These are phyloP conservation scores for Xylocampa areola DNA, from an alignment of 2,888 invertebrate species.

Conservation along the genomic window DNA sequence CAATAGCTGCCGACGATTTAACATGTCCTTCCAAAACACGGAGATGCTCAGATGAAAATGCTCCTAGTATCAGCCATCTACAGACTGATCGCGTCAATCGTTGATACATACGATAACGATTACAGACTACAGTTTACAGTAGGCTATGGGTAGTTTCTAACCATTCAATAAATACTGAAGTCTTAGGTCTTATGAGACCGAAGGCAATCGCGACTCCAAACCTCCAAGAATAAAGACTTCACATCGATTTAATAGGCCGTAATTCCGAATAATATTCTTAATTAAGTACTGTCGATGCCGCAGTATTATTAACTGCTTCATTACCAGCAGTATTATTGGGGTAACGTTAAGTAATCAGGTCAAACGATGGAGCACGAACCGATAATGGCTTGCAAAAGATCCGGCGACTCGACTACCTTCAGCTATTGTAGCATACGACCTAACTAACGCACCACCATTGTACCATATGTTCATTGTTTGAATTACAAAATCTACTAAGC, in stretches of 20 bases:
- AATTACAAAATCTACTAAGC: conserved; percentile 48
- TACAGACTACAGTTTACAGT: no score
- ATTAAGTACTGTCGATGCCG: not conserved
- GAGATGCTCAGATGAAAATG: no score
- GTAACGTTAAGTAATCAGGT: conserved; percentile 65
- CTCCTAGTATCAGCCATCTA: no score
- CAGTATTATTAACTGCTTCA: conserved; percentile 25
- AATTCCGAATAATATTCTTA: conserved; percentile 3
- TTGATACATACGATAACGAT: no score
- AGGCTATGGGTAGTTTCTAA: no score
- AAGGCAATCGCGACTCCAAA: not conserved
- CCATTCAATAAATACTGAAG: no score
- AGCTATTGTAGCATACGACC: conserved; percentile 66
- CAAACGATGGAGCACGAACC: conserved; percentile 62
- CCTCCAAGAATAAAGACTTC: not conserved
- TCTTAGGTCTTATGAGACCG: no score
- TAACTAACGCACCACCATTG: conserved; percentile 58
- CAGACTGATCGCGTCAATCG: no score
- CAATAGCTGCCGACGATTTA: no score
- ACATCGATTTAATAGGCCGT: conserved; percentile 1
- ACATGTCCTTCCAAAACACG: no score
- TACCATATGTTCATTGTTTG: conserved; percentile 57
- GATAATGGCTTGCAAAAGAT: conserved; percentile 79
- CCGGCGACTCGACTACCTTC: conserved; percentile 69
- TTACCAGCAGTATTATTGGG: conserved; percentile 40